Base-by-base conservation (phyloP, 2,888 invertebrate genomes). In the Esperia sulphurella region DNA sequence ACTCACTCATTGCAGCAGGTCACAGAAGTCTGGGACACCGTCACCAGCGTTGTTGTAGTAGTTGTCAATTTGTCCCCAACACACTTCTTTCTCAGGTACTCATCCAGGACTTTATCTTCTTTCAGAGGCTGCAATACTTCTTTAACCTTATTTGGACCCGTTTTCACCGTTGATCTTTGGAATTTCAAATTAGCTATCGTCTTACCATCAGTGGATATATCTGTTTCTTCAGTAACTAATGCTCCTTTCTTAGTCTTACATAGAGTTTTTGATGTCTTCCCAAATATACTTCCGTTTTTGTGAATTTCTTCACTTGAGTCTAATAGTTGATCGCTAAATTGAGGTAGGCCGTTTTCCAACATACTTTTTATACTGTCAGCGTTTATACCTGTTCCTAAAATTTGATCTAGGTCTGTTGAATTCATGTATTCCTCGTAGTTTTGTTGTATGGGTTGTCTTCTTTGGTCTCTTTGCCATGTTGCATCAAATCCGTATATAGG, bases 1-100 rank as follows among this genome's bases (percentile, higher is more conserved):
- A 90, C 90, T 90, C 62, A 90, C 90, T 89, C 90, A 73, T 90
- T 90, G 52, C 89, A 90, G 44, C 80, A 80, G 41, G 88, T 86
- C 38, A 78, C 74, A n/a, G 83, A 77, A 0, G 84, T 88, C 65
- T 89, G 90, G 46, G 83, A 79, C 43, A 89, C 88, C 3, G 88
- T 89, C 49, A 88, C 88, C 64, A 86, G 57, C 21, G 88, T 89
- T 3, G 83, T 86, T 6, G 84, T 88, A 12, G 83, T 87, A 9
- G 87, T 85, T 8, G 86, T 84, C 54, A 87, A 64, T 58, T 66
- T 72, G 51, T 89, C 83, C 14, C 86, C 85, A 3, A 88, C 65
- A 55, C 89, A 89, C 66, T 83, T 83, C 58, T 72, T 81, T 62
- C 87, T 68, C 13, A 63, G 66, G 30, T 80, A 85, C 57, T 82